phyloP scores from a whole-genome alignment of 1,140 invertebrate species.

The Hetaerina americana region DNA sequence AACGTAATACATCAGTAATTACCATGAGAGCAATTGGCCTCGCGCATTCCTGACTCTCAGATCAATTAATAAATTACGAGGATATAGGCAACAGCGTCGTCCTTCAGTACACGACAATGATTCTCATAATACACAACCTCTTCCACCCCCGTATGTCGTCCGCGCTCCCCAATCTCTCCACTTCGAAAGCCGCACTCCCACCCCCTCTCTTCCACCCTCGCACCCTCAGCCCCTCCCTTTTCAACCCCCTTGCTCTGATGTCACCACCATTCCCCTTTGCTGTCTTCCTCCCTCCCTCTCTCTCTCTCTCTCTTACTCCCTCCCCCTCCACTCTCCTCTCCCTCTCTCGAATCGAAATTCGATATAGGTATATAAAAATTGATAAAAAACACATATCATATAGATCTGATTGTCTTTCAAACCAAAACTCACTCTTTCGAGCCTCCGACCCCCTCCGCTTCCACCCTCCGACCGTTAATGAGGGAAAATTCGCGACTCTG shows the following conservation, averaged over 20 bases:
- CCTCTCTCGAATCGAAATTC: background rate
- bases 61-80: too few species aligned
- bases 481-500: background rate
- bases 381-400: background rate
- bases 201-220: too few species aligned
- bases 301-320: background rate
- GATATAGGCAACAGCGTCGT: too few species aligned
- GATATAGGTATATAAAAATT: background rate
- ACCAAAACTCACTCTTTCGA: background rate
- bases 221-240: too few species aligned
- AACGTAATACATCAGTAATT: too few species aligned
- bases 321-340: too few species aligned
- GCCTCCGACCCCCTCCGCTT: background rate
- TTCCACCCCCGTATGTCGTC: background rate
- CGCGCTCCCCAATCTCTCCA: background rate
- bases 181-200: background rate
- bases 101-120: too few species aligned
- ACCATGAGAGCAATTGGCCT: too few species aligned
- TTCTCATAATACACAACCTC: background rate
- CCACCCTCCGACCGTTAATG: background rate
- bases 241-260: too few species aligned
- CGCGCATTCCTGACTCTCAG: too few species aligned
- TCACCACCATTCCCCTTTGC: too few species aligned
- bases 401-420: background rate
- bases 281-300: background rate